These are phyloP conservation scores for Campylomormyrus numenius DNA, from an alignment of 2,113 vertebrate genomes.

Conservation along the genomic window DNA sequence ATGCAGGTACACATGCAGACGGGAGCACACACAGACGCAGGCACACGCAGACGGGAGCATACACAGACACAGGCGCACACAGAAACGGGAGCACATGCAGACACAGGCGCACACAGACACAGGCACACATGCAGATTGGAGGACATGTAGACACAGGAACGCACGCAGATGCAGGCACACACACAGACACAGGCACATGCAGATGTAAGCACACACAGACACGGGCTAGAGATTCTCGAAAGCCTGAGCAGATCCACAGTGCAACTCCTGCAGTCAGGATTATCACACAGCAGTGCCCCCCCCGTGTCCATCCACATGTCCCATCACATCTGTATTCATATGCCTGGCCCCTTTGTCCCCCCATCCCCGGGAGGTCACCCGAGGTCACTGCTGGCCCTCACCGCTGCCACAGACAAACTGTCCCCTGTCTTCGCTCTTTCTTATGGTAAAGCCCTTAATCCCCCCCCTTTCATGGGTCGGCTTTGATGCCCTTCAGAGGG, in stretches of 20 bases:
- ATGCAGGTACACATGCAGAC: constrained; percentile 17
- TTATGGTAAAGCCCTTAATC: constrained; percentile 21
- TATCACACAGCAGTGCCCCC: neutral
- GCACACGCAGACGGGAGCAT: neutral
- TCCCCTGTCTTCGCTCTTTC: neutral
- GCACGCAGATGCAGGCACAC: constrained; percentile 18
- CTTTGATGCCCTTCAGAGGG: neutral
- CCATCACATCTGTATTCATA: constrained; percentile 28
- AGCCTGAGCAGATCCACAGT: neutral
- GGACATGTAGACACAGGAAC: neutral
- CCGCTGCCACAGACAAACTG: neutral
- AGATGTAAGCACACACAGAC: neutral
- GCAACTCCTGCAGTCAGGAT: constrained; percentile 1
- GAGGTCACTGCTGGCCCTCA: neutral
- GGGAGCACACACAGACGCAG: neutral
- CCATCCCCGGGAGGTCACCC: neutral
- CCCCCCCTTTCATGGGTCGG: neutral
- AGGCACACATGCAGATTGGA: constrained; percentile 2
- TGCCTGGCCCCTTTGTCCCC: neutral
- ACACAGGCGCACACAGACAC: accelerated
- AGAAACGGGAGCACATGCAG: neutral
- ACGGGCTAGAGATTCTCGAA: neutral
- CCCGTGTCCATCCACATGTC: neutral
- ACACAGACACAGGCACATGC: constrained; percentile 22
- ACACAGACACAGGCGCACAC: too few relatives aligned